Conservation (phyloP, 2,113 vertebrate species). For the Aplodontia rufa region DNA sequence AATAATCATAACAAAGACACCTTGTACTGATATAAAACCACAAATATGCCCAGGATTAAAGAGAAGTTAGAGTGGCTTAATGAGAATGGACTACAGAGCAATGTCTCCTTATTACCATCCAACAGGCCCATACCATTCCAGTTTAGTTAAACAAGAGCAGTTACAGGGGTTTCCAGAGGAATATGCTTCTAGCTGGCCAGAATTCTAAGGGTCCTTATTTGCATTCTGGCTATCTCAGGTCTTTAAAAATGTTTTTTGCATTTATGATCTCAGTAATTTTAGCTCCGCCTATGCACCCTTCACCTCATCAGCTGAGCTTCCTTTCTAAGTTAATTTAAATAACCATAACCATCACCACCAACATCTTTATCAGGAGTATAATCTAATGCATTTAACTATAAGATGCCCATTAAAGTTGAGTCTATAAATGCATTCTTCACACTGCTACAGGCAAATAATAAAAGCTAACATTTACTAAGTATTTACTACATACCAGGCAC, state of each 20-base stretch:
- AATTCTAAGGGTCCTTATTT: neutral
- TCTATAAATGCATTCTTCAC: constrained; percentile 24
- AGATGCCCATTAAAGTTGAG: neutral
- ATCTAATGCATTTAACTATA: neutral
- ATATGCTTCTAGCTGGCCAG: neutral
- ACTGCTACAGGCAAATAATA: neutral
- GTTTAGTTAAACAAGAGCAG: neutral
- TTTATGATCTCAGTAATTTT: constrained; percentile 19
- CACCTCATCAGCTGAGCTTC: neutral
- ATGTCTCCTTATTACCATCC: neutral
- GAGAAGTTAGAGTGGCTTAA: neutral
- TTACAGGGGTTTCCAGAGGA: neutral
- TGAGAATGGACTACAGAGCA: neutral
- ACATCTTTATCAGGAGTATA: constrained; percentile 32
- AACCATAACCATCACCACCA: neutral
- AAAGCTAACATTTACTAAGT: neutral
- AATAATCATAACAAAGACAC: neutral
- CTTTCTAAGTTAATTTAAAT: constrained; percentile 35
- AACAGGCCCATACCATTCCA: neutral
- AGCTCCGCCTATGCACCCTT: neutral
- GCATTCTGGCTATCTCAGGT: neutral
- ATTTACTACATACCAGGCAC: neutral
- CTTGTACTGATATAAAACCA: neutral
- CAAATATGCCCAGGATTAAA: constrained; percentile 3
- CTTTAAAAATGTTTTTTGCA: constrained; percentile 37